Percentiles rank a stretch among this genome's conserved stretches.
These are phyloP conservation scores for Lepetodrilus schrolli DNA, from an alignment of 2,888 invertebrate species.

Conservation along the genomic window DNA sequence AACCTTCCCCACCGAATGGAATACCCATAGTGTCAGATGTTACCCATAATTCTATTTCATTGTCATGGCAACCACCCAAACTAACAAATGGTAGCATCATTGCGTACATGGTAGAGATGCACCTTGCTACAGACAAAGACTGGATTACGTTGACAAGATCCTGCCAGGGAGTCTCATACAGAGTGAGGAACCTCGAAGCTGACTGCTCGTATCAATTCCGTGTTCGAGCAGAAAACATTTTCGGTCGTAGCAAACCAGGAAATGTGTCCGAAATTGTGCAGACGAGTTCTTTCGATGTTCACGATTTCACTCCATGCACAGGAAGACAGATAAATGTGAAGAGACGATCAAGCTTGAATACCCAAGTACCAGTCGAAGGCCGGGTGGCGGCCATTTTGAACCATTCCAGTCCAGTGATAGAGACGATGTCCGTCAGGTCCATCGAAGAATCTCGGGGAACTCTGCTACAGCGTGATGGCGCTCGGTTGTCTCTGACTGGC, in stretches of 20 bases:
- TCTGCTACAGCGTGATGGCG: conserved; percentile 32
- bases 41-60: conserved; percentile 62
- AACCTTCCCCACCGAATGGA: conserved; percentile 60
- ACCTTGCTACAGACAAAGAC: conserved; percentile 41
- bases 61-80: conserved; percentile 73
- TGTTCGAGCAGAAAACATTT: conserved; percentile 63
- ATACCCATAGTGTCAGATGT: conserved; percentile 55
- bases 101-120: conserved; percentile 58
- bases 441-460: not conserved
- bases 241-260: conserved; percentile 61
- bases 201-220: conserved; percentile 59
- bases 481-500: conserved; percentile 27
- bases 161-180: conserved; percentile 63
- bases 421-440: not conserved
- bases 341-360: conserved; percentile 40
- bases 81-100: conserved; percentile 50
- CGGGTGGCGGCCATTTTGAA: conserved; percentile 41
- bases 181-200: conserved; percentile 56
- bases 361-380: conserved; percentile 39
- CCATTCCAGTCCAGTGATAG: conserved; percentile 33
- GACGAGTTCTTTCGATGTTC: conserved; percentile 44
- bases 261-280: conserved; percentile 70
- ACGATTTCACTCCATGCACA: conserved; percentile 1
- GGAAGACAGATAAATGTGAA: not conserved
- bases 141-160: conserved; percentile 62